Base-by-base conservation (phyloP, 2,113 vertebrate species). In the Leucoraja erinaceus region DNA sequence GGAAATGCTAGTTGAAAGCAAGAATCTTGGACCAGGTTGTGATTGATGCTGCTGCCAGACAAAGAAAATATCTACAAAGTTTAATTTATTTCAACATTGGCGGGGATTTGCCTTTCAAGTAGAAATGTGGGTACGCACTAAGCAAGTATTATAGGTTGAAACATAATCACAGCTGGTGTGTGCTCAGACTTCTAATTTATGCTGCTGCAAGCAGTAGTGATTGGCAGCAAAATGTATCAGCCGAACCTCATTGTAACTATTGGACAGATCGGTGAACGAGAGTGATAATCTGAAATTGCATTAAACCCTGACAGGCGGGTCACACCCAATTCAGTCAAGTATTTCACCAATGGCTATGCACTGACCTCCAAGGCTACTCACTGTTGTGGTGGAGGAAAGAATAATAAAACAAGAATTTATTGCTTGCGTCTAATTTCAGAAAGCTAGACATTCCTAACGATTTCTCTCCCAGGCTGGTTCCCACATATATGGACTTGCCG, bases 181-280 rank as follows among this genome's bases (percentile, higher is more conserved):
- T 54, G 22, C 79, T 83, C 79, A 83, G 33, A 56, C 56, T 83
- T 81, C 78, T 83, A 20, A 83, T 83, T 83, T 83, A 10, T 28
- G 9, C 22, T 10, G 18, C 25, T 47, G 47, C 33, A 47, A 18
- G 38, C 79, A 56, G 54, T 7, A 83, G 20, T 28, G 79, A 56
- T 25, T 83, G 8, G 20, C 25, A 83, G 56, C 54, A 83, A 83
- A 83, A 25, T 22, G 22, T 10, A 28, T 25, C 22, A 59, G 47
- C 25, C 47, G 22, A 25, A 83, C 47, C 20, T 83, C 54, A 54
- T 16, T 81, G 5, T 54, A 81, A 47, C 38, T 81, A 18, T 20
- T 54, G 22, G 20, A 54, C 18, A 81, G 78, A 54, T 47, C 77
- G 54, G 38, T 81, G 78, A 81, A 81, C 54, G 47, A 38, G 16